Conservation (phyloP, 2,113 vertebrate genomes). For the Lasiurus cinereus region DNA sequence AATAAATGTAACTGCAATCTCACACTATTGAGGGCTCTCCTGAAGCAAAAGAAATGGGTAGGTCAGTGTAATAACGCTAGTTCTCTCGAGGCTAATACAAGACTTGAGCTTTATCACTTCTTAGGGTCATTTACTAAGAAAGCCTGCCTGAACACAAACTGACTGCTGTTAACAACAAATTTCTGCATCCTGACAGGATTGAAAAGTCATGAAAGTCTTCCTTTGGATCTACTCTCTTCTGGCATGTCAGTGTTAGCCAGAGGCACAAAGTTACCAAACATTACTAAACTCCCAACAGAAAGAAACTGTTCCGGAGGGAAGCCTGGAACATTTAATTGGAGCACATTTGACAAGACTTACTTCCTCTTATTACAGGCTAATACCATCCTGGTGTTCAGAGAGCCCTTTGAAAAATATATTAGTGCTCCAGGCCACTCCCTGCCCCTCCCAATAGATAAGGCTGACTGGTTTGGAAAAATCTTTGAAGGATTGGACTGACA, state of each 20-base stretch:
- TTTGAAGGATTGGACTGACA: constrained; percentile 47
- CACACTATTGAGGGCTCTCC: neutral
- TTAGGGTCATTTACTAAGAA: constrained; percentile 38
- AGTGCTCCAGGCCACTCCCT: constrained; percentile 39
- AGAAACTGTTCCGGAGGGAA: constrained; percentile 21
- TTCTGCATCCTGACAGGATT: constrained; percentile 59
- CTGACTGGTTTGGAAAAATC: constrained; percentile 18
- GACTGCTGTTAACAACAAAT: constrained; percentile 59
- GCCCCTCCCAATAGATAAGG: constrained; percentile 27
- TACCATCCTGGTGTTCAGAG: neutral
- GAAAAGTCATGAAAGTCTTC: neutral
- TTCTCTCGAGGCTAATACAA: neutral
- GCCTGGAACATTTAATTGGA: constrained; percentile 68
- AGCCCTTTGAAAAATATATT: constrained; percentile 56
- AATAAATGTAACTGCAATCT: neutral
- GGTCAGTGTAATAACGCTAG: constrained; percentile 30
- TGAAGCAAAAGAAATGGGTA: constrained; percentile 23
- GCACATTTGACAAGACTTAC: constrained; percentile 41
- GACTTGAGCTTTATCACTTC: neutral
- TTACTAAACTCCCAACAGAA: constrained; percentile 38
- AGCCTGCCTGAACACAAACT: constrained; percentile 46
- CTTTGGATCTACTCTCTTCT: constrained; percentile 45
- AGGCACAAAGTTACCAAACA: constrained; percentile 49
- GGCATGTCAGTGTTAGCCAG: constrained; percentile 52
- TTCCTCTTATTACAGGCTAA: constrained; percentile 56